phyloP scores from a whole-genome alignment of 2,113 vertebrate species.

The Sylvia atricapilla region DNA sequence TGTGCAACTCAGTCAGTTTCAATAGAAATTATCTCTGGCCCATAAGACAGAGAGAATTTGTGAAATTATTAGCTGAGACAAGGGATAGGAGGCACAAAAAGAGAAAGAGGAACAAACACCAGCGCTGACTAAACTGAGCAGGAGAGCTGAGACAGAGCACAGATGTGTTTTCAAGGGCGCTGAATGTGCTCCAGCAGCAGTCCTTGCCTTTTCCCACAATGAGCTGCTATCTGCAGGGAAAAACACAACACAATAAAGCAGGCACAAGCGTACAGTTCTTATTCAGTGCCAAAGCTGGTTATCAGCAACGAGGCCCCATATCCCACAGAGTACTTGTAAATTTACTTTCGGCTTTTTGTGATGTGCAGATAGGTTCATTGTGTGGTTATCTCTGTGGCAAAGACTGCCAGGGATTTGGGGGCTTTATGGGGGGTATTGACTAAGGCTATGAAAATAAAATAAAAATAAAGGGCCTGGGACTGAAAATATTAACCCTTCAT shows the following conservation, averaged over 20 bases:
- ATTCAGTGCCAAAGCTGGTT: background rate
- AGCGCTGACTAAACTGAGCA: background rate
- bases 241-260: background rate
- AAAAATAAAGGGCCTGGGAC: background rate
- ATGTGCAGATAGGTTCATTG: slow-evolving; percentile 8
- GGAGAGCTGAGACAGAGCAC: background rate
- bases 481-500: background rate
- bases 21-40: background rate
- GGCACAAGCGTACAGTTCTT: background rate
- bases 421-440: background rate
- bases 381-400: background rate
- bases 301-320: background rate
- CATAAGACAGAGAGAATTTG: background rate
- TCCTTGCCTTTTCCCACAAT: background rate
- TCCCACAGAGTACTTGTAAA: background rate
- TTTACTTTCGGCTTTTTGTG: background rate
- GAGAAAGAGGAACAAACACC: background rate
- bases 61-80: background rate
- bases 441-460: background rate
- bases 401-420: background rate
- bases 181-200: background rate
- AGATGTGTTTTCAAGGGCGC: background rate
- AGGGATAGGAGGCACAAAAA: background rate
- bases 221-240: background rate
- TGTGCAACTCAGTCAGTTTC: background rate